A percentile compares a stretch with the other conserved stretches of the same genome.
Evolutionary conservation across 2,888 invertebrate species (phyloP).

Genomic region (Oscheius myriophilus): DNA sequence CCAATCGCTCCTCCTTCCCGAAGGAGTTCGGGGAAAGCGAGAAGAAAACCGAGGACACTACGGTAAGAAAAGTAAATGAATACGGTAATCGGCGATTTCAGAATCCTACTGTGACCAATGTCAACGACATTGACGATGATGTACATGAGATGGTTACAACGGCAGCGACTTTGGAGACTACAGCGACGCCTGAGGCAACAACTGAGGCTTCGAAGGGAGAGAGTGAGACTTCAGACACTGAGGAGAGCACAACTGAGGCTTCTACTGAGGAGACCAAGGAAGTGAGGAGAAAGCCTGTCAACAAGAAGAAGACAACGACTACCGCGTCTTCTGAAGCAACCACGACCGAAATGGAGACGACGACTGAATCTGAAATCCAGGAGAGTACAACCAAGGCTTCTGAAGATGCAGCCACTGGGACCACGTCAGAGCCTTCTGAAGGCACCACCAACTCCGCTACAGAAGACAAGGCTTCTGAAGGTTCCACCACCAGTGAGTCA

Average conservation of each 20-base stretch:
- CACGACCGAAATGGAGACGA: neutral
- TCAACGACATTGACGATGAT: slow-evolving; percentile 3
- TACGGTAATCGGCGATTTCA: neutral
- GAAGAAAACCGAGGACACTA: slow-evolving; percentile 2
- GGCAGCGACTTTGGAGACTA: slow-evolving; percentile 10
- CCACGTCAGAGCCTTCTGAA: neutral
- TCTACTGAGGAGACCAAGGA: neutral
- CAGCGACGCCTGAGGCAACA: slow-evolving; percentile 11
- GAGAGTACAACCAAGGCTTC: slow-evolving; percentile 1
- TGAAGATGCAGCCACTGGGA: neutral
- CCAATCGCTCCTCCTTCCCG: slow-evolving; percentile 39
- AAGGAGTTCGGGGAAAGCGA: slow-evolving; percentile 34
- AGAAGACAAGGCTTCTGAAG: slow-evolving; percentile 3
- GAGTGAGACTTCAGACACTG: neutral
- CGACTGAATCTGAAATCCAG: neutral
- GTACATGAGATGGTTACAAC: slow-evolving; percentile 7
- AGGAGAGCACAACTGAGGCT: slow-evolving; percentile 26
- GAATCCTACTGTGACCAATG: neutral
- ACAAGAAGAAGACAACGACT: neutral
- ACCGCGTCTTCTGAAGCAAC: neutral
- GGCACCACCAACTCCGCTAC: slow-evolving; percentile 8
- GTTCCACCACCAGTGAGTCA: neutral
- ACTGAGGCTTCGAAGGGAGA: neutral
- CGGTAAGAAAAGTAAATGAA: neutral
- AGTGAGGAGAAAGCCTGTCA: neutral